phyloP scores from a whole-genome alignment of 2,797 vertebrate species.

The Sebastes ruberrimus region DNA sequence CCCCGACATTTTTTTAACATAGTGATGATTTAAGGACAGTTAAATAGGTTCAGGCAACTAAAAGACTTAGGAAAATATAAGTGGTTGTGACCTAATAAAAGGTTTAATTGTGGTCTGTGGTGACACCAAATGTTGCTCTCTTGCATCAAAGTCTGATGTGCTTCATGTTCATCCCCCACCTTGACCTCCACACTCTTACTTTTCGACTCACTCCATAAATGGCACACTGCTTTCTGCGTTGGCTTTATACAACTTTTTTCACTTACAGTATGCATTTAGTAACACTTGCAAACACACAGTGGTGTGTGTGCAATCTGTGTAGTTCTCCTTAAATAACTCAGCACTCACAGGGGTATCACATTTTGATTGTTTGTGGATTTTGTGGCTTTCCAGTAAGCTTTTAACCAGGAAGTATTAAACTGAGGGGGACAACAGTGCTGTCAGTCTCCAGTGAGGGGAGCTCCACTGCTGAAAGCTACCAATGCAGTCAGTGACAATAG shows the following conservation, averaged over 20 bases:
- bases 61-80: not conserved
- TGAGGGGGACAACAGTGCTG: not conserved
- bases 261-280: not conserved
- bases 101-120: not conserved
- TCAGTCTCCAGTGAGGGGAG: not conserved
- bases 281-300: not conserved
- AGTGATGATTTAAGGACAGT: not conserved
- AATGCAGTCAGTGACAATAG: not conserved
- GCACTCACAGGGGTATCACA: not conserved
- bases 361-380: not conserved
- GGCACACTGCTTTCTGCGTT: too few species aligned
- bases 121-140: accelerated
- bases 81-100: not conserved
- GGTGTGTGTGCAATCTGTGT: not conserved
- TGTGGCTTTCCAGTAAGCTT: not conserved
- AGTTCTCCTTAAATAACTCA: not conserved
- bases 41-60: not conserved
- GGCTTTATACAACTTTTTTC: too few species aligned
- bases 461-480: not conserved
- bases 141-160: not conserved
- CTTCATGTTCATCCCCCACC: not conserved
- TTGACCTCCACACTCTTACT: too few species aligned
- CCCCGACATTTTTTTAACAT: too few species aligned
- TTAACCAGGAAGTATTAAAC: not conserved
- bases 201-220: too few species aligned